A percentile compares a stretch with the other conserved stretches of the same genome.
phyloP scores from a whole-genome alignment of 2,113 vertebrate genomes.

The Eptesicus fuscus region DNA sequence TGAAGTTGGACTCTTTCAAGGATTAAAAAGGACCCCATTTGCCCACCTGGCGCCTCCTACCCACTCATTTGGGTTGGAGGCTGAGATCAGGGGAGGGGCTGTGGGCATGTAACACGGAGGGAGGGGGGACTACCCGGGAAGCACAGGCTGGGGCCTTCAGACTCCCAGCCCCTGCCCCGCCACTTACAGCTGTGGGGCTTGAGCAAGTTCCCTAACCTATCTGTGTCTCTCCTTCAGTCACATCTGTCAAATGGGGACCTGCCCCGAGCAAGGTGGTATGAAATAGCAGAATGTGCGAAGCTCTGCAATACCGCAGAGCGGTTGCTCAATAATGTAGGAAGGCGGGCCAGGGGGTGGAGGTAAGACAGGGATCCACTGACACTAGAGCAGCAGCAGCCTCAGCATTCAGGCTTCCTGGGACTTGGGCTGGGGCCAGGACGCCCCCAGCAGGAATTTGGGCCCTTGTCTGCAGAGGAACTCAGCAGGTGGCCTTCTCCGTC shows the following conservation, averaged over 20 bases:
- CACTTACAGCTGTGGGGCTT: neutral
- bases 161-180: neutral
- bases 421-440: neutral
- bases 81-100: neutral
- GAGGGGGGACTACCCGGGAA: rapidly evolving
- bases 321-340: rapidly evolving
- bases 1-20: neutral
- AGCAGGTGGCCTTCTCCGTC: neutral
- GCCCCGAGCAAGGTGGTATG: rapidly evolving
- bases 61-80: neutral
- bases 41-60: no score
- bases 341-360: neutral
- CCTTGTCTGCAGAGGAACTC: neutral
- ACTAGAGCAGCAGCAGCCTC: neutral
- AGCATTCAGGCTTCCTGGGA: neutral
- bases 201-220: neutral
- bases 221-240: no score
- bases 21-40: neutral
- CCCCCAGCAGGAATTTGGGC: neutral
- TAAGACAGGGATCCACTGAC: neutral
- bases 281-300: neutral
- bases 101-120: neutral
- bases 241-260: neutral
- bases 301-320: rapidly evolving
- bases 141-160: rapidly evolving